A percentile compares a stretch with the other conserved stretches of the same genome.
phyloP scores from a whole-genome alignment of 1,140 invertebrate species.

The Anoplophora glabripennis region DNA sequence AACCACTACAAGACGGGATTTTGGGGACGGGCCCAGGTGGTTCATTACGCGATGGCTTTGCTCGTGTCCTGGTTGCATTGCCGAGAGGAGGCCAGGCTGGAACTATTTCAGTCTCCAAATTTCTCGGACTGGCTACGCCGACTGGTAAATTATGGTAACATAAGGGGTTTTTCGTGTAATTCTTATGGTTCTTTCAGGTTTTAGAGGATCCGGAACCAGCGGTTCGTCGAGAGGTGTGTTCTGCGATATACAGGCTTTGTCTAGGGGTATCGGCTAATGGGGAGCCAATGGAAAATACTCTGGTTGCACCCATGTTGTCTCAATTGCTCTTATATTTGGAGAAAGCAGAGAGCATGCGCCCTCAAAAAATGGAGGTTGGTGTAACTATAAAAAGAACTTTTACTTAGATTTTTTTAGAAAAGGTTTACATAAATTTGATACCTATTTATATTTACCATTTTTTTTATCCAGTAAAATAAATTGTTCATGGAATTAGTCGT shows the following conservation, averaged over 20 bases:
- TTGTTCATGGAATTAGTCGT: too few species aligned
- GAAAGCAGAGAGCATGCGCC: slow-evolving; percentile 81
- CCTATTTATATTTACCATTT: too few species aligned
- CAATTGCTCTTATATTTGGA: slow-evolving; percentile 76
- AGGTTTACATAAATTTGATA: too few species aligned
- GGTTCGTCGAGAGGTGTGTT: slow-evolving; percentile 84
- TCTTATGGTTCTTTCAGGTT: slow-evolving; percentile 41
- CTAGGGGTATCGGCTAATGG: slow-evolving; percentile 65
- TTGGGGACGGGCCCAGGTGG: slow-evolving; percentile 72
- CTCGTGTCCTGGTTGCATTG: slow-evolving; percentile 82
- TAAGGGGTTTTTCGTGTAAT: neutral
- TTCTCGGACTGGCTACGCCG: slow-evolving; percentile 71
- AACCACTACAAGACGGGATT: slow-evolving; percentile 84
- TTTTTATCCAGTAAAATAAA: too few species aligned
- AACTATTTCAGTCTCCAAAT: slow-evolving; percentile 64
- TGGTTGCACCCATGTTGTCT: slow-evolving; percentile 74
- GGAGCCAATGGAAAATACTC: slow-evolving; percentile 55
- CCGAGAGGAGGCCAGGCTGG: slow-evolving; percentile 61
- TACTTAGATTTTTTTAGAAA: neutral
- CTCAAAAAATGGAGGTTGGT: slow-evolving; percentile 56
- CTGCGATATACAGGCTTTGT: slow-evolving; percentile 81
- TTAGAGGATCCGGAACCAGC: slow-evolving; percentile 82
- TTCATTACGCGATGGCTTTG: slow-evolving; percentile 79
- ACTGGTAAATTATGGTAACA: slow-evolving; percentile 49
- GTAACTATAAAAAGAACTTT: neutral